phyloP scores from a whole-genome alignment of 2,888 invertebrate genomes.

The Thecocarcelia acutangulata region DNA sequence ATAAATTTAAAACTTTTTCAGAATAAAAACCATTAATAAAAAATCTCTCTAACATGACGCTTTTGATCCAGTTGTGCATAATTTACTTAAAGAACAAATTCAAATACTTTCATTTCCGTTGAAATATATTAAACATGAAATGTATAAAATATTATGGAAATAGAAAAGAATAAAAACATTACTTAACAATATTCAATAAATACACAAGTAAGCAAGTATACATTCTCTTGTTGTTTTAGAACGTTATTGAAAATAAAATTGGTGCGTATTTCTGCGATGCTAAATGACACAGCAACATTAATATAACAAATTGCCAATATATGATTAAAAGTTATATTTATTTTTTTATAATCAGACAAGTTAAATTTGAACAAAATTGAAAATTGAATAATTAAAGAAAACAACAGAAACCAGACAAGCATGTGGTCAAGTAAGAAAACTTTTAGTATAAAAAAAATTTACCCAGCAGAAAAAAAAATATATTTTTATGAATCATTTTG shows the following conservation, averaged over 20 bases:
- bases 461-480: too few relatives aligned
- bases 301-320: background rate
- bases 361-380: background rate
- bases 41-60: background rate
- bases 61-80: constrained; percentile 28
- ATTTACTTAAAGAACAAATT: constrained; percentile 53
- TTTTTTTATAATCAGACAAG: constrained; percentile 11
- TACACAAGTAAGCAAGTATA: background rate
- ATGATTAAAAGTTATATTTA: too few relatives aligned
- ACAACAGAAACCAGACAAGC: too few relatives aligned
- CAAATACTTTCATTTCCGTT: constrained; percentile 61
- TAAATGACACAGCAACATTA: constrained; percentile 48
- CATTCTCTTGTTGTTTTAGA: constrained; percentile 46
- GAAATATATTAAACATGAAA: constrained; percentile 37
- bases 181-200: constrained; percentile 3
- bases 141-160: constrained; percentile 35
- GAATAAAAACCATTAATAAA: background rate
- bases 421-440: too few relatives aligned
- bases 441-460: too few relatives aligned
- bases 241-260: constrained; percentile 13
- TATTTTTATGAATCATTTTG: too few relatives aligned
- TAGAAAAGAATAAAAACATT: constrained; percentile 11
- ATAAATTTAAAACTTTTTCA: background rate
- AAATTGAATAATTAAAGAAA: too few relatives aligned
- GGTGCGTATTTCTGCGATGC: constrained; percentile 24